A percentile compares a stretch with the other conserved stretches of the same genome.
These are phyloP conservation scores for Euphonia xanthogaster DNA, from an alignment of 2,797 vertebrate genomes.

Conservation along the genomic window DNA sequence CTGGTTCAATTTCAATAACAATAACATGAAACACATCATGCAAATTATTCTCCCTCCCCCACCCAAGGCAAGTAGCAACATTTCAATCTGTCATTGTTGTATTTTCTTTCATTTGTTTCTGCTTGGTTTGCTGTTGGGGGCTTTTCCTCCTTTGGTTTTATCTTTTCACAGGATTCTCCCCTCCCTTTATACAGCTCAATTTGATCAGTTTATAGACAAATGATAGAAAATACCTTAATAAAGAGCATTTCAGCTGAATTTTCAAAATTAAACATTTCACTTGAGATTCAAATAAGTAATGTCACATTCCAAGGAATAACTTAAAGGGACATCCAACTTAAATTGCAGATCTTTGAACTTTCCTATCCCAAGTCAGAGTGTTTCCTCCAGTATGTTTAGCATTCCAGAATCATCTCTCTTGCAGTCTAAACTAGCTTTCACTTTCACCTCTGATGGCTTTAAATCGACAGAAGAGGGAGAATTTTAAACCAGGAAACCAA, in stretches of 20 bases:
- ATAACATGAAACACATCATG: not conserved
- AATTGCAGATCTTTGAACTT: not conserved
- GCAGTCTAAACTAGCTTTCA: not conserved
- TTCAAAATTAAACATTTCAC: not conserved
- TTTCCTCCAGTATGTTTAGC: not conserved
- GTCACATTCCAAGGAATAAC: not conserved
- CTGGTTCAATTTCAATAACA: not conserved
- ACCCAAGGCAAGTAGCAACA: not conserved
- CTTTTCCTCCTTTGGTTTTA: not conserved
- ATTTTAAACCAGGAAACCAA: not conserved
- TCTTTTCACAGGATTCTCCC: not conserved
- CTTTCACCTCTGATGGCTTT: not conserved
- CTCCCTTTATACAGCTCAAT: not conserved
- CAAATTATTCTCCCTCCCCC: not conserved
- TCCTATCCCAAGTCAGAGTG: not conserved
- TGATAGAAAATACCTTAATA: conserved; percentile 53
- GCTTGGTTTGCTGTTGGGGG: not conserved
- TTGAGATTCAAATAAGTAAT: not conserved
- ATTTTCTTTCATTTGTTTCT: conserved; percentile 57
- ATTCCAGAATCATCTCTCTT: not conserved
- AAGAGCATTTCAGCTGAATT: not conserved
- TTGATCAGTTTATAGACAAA: not conserved
- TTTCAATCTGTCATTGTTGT: not conserved
- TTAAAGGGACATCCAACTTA: conserved; percentile 50
- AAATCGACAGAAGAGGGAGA: not conserved